phyloP scores from a whole-genome alignment of 2,888 invertebrate species.

The Phortica magna region DNA sequence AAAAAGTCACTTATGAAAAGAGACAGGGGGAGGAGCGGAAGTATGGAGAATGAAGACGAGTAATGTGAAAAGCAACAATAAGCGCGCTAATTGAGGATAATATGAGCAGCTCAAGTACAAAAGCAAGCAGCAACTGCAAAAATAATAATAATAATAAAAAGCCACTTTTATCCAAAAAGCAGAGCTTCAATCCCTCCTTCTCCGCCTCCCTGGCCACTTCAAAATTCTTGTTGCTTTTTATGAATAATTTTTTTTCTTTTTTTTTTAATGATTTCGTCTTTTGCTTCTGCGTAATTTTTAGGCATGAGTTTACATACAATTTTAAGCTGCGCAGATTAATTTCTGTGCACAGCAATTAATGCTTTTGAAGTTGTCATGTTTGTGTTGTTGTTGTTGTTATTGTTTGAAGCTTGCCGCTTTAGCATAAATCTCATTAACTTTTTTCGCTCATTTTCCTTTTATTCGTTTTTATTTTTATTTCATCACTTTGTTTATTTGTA shows the following conservation, averaged over 20 bases:
- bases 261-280: too few relatives aligned
- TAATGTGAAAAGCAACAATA: constrained; percentile 50
- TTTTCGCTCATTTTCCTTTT: not conserved
- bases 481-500: constrained; percentile 22
- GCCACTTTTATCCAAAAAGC: too few relatives aligned
- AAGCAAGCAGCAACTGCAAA: not conserved
- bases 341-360: not conserved
- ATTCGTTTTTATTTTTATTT: not conserved
- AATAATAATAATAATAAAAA: not conserved
- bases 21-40: too few relatives aligned
- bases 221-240: too few relatives aligned
- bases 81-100: constrained; percentile 63
- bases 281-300: too few relatives aligned
- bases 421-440: constrained; percentile 16
- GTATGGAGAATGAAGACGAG: not conserved
- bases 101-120: constrained; percentile 26
- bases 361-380: not conserved
- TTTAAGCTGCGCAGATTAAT: too few relatives aligned
- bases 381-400: constrained; percentile 26
- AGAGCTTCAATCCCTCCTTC: too few relatives aligned
- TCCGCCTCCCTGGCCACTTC: too few relatives aligned
- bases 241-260: too few relatives aligned
- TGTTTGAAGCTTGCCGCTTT: constrained; percentile 27
- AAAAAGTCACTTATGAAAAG: too few relatives aligned
- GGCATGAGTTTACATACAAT: too few relatives aligned